phyloP scores from a whole-genome alignment of 2,797 vertebrate genomes.

The Ficedula albicollis region DNA sequence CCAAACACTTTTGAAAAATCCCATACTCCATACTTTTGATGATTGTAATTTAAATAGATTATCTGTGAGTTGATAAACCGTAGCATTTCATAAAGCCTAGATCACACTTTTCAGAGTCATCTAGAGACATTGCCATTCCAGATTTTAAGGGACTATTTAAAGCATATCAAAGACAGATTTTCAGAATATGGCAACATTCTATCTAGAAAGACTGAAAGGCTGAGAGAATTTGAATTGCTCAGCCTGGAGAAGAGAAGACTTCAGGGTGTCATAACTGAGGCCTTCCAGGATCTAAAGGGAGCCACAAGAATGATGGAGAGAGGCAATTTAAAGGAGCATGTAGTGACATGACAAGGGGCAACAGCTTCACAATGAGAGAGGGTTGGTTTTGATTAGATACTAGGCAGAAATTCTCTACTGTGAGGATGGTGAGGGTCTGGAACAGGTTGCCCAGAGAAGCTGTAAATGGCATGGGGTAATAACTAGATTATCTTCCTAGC shows the following conservation, averaged over 20 bases:
- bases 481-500: background rate
- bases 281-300: background rate
- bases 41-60: background rate
- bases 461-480: background rate
- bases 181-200: background rate
- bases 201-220: background rate
- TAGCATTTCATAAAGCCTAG: background rate
- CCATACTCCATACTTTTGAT: background rate
- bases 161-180: background rate
- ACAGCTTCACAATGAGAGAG: background rate
- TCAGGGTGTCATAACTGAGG: background rate
- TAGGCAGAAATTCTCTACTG: background rate
- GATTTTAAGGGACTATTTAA: background rate
- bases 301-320: background rate
- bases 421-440: background rate
- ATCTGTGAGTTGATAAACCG: background rate
- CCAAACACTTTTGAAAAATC: background rate
- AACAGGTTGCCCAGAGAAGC: background rate
- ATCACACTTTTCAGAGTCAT: background rate
- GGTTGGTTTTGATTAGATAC: background rate
- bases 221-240: background rate
- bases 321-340: accelerated
- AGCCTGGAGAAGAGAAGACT: background rate
- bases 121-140: background rate
- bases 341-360: background rate